phyloP scores from a whole-genome alignment of 2,113 vertebrate genomes.

The Shinisaurus crocodilurus region DNA sequence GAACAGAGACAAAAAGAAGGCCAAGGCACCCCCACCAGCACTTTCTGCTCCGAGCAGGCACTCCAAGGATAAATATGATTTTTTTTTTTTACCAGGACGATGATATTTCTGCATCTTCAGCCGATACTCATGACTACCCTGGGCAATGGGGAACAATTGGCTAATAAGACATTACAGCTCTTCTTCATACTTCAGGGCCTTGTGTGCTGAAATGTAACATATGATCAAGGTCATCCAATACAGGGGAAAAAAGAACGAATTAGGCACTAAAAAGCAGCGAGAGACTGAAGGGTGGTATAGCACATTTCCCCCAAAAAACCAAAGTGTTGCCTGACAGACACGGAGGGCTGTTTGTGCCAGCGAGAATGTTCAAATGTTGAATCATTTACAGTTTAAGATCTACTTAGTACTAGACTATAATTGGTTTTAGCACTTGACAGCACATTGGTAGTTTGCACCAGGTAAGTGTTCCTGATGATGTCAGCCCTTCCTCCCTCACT shows the following conservation, averaged over 20 bases:
- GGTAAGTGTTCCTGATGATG: conserved; percentile 19
- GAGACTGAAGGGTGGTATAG: neutral
- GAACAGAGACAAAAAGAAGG: neutral
- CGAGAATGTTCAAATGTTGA: conserved; percentile 26
- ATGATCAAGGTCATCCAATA: neutral
- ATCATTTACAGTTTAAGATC: conserved; percentile 49
- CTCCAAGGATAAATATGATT: neutral
- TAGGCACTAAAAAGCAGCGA: neutral
- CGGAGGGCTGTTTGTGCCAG: neutral
- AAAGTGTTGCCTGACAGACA: neutral
- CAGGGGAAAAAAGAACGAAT: neutral
- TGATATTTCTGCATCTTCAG: neutral
- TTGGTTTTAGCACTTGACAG: conserved; percentile 36
- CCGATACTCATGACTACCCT: neutral
- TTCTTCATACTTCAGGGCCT: neutral
- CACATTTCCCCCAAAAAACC: neutral
- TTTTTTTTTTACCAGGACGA: rapidly evolving
- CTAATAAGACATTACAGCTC: neutral
- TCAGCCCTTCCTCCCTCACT: conserved; percentile 32
- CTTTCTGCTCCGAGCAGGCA: neutral
- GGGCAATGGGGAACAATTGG: neutral
- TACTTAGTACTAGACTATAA: conserved; percentile 19
- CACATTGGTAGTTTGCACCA: conserved; percentile 23
- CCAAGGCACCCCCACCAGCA: too few species aligned
- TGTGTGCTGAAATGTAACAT: neutral